Conservation (phyloP, 2,113 vertebrate genomes). For the Poeciliopsis occidentalis region DNA sequence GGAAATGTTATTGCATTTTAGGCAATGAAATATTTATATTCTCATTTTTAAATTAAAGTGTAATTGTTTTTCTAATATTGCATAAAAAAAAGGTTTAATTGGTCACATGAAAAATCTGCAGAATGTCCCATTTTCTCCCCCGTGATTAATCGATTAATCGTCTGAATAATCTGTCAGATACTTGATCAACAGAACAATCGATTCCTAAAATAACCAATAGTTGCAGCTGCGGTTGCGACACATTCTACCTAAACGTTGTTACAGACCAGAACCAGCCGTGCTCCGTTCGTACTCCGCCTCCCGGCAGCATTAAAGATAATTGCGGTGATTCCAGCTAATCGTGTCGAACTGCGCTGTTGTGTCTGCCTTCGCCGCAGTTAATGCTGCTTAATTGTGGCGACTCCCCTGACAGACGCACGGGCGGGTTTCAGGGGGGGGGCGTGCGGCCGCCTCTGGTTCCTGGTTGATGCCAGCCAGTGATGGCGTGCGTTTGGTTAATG, state of each 20-base stretch:
- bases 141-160: too few relatives aligned
- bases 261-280: slow-evolving; percentile 36
- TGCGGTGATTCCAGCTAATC: slow-evolving; percentile 71
- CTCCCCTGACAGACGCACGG: slow-evolving; percentile 36
- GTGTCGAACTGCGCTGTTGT: slow-evolving; percentile 55
- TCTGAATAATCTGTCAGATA: too few relatives aligned
- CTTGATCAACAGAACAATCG: too few relatives aligned
- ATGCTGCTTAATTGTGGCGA: slow-evolving; percentile 64
- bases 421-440: neutral
- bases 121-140: too few relatives aligned
- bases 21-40: too few relatives aligned
- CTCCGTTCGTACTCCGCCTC: slow-evolving; percentile 29
- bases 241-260: slow-evolving; percentile 25
- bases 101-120: too few relatives aligned
- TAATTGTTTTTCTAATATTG: too few relatives aligned
- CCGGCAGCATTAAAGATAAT: slow-evolving; percentile 62
- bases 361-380: slow-evolving; percentile 62
- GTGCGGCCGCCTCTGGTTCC: slow-evolving; percentile 57
- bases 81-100: too few relatives aligned
- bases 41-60: too few relatives aligned
- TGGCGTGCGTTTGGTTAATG: slow-evolving; percentile 59
- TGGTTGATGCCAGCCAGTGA: slow-evolving; percentile 61
- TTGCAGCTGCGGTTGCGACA: neutral
- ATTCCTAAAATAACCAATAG: too few relatives aligned
- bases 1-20: too few relatives aligned